A percentile compares a stretch with the other conserved stretches of the same genome.
These are phyloP conservation scores for Chalcosyrphus nemorum DNA, from an alignment of 2,888 invertebrate species.

Conservation along the genomic window DNA sequence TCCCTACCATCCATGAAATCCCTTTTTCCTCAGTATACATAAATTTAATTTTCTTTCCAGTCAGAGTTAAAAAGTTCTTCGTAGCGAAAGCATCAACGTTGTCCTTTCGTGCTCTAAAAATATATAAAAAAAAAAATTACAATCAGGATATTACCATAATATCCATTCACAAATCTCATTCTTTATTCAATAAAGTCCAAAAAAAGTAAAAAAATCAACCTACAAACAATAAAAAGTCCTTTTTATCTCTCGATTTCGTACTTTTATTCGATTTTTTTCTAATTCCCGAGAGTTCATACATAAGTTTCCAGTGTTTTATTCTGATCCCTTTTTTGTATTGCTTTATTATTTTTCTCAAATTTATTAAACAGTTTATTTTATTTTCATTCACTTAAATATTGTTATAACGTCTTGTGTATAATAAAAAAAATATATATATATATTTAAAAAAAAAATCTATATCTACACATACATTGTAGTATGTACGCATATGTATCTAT, in stretches of 20 bases:
- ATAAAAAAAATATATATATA: conserved; percentile 1
- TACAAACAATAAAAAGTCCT: not conserved
- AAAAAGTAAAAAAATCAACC: conserved; percentile 55
- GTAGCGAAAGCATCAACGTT: conserved; percentile 33
- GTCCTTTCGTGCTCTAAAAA: conserved; percentile 31
- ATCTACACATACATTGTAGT: conserved; percentile 28
- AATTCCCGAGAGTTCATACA: conserved; percentile 1
- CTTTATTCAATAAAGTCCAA: conserved; percentile 34
- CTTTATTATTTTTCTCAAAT: conserved; percentile 5
- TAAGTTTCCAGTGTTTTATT: conserved; percentile 31
- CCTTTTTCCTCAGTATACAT: conserved; percentile 56
- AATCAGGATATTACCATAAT: conserved; percentile 24
- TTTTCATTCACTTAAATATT: conserved; percentile 32
- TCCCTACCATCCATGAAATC: conserved; percentile 10
- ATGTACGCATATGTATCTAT: conserved; percentile 55
- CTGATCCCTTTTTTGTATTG: conserved; percentile 11
- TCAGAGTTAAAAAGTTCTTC: conserved; percentile 58
- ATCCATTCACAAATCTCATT: conserved; percentile 36
- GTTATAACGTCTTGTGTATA: conserved; percentile 53
- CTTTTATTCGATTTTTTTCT: conserved; percentile 24
- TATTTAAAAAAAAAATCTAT: conserved; percentile 17
- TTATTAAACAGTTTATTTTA: too few relatives aligned
- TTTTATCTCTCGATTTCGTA: conserved; percentile 36
- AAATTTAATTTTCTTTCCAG: conserved; percentile 57
- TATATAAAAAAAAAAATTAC: not conserved